These are phyloP conservation scores for Tragelaphus buxtoni DNA, from an alignment of 2,113 vertebrate genomes.

Conservation along the genomic window DNA sequence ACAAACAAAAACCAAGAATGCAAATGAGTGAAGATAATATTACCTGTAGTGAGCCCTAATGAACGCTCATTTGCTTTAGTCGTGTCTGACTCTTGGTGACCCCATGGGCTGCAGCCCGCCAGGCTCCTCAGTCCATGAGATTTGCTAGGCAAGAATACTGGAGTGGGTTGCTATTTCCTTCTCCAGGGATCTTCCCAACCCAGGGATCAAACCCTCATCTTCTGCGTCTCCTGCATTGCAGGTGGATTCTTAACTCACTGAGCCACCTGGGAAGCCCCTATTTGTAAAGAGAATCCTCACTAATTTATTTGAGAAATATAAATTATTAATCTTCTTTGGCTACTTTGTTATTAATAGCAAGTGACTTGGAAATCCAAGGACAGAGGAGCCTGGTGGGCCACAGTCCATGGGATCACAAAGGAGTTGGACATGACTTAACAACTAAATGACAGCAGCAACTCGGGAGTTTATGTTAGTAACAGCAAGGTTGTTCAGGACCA, in stretches of 20 bases:
- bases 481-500: not conserved
- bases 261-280: not conserved
- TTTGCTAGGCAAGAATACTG: not conserved
- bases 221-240: not conserved
- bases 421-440: not conserved
- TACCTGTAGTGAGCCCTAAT: not conserved
- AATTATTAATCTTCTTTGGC: not conserved
- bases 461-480: not conserved
- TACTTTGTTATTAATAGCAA: not conserved
- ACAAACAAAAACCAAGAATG: not conserved
- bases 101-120: not conserved
- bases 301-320: not conserved
- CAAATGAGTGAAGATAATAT: not conserved
- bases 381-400: not conserved
- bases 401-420: not conserved
- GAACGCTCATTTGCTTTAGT: not conserved
- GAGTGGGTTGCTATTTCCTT: not conserved
- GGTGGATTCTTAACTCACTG: not conserved
- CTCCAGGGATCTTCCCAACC: not conserved
- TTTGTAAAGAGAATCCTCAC: not conserved
- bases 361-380: not conserved
- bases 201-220: not conserved
- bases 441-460: not conserved
- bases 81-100: not conserved
- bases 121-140: not conserved